These are phyloP conservation scores for Palythoa grandis DNA, from an alignment of 92 coral and sea anemone species.

Conservation along the genomic window DNA sequence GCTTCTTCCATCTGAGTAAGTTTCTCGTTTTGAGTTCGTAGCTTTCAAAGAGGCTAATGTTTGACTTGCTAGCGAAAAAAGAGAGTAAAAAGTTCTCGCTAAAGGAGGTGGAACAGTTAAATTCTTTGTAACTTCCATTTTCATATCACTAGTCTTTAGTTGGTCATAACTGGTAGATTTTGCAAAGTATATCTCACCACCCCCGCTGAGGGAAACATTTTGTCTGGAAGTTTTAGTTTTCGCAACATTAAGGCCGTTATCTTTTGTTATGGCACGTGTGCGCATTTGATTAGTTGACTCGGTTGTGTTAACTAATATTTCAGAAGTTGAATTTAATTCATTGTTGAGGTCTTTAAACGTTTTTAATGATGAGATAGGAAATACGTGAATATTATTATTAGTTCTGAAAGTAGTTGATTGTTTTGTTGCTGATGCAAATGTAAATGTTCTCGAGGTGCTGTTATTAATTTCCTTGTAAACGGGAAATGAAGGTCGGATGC, in stretches of 20 bases:
- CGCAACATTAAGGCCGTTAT: neutral
- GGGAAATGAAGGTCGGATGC: neutral
- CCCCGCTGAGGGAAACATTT: neutral
- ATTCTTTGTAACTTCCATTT: no score
- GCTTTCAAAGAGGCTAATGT: neutral
- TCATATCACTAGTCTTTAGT: no score
- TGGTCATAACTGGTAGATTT: no score
- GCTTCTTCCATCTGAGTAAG: neutral
- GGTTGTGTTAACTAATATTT: neutral
- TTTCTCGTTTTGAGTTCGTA: neutral
- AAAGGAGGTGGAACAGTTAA: neutral
- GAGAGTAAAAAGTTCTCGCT: neutral
- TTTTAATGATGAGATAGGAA: neutral
- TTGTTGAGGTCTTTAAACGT: neutral
- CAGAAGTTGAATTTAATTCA: constrained; percentile 11
- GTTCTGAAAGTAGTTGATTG: neutral
- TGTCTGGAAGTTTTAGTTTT: neutral
- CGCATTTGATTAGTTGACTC: neutral
- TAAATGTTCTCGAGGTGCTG: neutral
- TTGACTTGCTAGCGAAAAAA: neutral
- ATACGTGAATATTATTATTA: neutral
- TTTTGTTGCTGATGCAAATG: neutral
- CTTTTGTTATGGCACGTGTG: neutral
- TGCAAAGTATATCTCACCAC: neutral
- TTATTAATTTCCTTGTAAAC: neutral